These are phyloP conservation scores for Chymomyza costata DNA, from an alignment of 1,140 invertebrate genomes.

Conservation along the genomic window DNA sequence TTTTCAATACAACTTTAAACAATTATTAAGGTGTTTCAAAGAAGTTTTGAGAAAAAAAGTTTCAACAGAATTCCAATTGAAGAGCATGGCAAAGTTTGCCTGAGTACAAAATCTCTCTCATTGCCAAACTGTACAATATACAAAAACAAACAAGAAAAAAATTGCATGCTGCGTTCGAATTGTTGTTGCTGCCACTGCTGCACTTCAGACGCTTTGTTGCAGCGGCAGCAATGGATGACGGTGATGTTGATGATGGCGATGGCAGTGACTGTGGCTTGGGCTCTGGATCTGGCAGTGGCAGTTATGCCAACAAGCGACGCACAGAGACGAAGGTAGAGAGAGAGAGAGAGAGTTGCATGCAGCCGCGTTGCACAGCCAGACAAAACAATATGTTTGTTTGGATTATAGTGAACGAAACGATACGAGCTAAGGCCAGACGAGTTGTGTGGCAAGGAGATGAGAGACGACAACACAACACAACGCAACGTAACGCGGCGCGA, in stretches of 20 bases:
- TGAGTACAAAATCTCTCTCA: no score
- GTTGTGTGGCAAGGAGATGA: no score
- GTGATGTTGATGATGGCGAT: no score
- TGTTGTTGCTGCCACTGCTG: conserved; percentile 34
- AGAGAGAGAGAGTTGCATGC: conserved; percentile 11
- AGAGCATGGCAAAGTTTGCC: no score
- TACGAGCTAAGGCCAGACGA: not conserved
- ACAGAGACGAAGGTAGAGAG: conserved; percentile 42
- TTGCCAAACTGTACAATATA: not conserved
- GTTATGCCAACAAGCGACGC: conserved; percentile 46
- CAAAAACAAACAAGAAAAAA: conserved; percentile 21
- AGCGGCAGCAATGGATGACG: conserved; percentile 2
- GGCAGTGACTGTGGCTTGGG: no score
- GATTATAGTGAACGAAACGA: conserved; percentile 47
- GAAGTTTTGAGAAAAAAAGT: no score
- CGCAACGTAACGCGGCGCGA: conserved; percentile 31
- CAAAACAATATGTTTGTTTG: conserved; percentile 74
- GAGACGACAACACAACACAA: conserved; percentile 3
- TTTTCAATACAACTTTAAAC: no score
- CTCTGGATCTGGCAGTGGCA: not conserved
- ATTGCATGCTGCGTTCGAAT: conserved; percentile 50
- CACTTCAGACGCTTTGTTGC: conserved; percentile 64
- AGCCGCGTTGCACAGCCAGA: conserved; percentile 40
- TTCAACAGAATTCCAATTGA: no score
- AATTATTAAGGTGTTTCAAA: no score